These are phyloP conservation scores for Ahaetulla prasina DNA, from an alignment of 2,113 vertebrate species.

Conservation along the genomic window DNA sequence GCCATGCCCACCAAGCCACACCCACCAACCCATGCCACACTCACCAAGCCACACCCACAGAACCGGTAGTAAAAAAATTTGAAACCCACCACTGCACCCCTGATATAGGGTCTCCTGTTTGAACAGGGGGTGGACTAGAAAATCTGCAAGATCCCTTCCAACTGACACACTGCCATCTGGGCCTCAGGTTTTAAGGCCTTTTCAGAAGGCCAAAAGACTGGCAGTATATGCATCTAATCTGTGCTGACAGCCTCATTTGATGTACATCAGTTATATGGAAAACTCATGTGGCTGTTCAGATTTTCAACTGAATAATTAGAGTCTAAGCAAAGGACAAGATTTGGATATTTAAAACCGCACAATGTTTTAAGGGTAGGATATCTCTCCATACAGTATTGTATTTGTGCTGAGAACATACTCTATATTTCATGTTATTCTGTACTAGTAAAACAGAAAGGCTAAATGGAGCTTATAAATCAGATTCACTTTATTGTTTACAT, in stretches of 20 bases:
- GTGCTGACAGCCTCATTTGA: neutral
- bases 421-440: neutral
- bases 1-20: no score
- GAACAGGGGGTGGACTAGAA: neutral
- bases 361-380: neutral
- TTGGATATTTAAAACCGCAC: neutral
- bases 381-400: neutral
- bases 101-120: no score
- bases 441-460: neutral
- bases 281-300: neutral
- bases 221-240: neutral
- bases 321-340: neutral
- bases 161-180: no score
- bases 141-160: neutral
- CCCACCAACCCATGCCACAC: no score
- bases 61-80: no score
- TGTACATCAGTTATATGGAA: neutral
- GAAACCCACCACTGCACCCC: no score
- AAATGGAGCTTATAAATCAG: neutral
- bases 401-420: neutral
- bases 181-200: neutral
- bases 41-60: no score
- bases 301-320: neutral
- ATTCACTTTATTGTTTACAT: neutral
- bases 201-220: neutral